Evolutionary conservation across 1,140 invertebrate species (phyloP).

Genomic region (Cataglyphis hispanica): DNA sequence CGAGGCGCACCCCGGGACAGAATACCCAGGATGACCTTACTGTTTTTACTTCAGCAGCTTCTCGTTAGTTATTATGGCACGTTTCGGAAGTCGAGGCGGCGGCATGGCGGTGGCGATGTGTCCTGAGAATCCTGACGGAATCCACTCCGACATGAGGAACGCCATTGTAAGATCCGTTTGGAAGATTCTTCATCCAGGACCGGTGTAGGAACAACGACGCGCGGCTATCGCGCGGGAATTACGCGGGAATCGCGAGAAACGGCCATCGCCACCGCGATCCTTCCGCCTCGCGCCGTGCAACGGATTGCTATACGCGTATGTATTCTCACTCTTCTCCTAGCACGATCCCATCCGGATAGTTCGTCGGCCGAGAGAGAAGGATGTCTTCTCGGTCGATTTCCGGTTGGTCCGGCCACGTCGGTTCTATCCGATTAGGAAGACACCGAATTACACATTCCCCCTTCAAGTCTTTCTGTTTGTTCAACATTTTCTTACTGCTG

Average conservation of each 20-base stretch:
- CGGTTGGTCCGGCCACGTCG: slow-evolving; percentile 32
- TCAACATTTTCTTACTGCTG: slow-evolving; percentile 80
- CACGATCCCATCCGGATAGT: slow-evolving; percentile 29
- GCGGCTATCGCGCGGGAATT: slow-evolving; percentile 12
- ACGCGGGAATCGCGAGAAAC: slow-evolving; percentile 48
- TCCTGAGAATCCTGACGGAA: slow-evolving; percentile 62
- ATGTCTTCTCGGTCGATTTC: background rate
- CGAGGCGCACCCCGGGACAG: background rate
- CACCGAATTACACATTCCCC: background rate
- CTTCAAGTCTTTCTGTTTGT: background rate
- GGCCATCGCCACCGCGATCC: slow-evolving; percentile 61
- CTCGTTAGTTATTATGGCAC: slow-evolving; percentile 83
- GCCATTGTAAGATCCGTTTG: slow-evolving; percentile 39
- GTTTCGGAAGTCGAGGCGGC: slow-evolving; percentile 76
- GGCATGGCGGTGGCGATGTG: slow-evolving; percentile 65
- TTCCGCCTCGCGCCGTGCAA: slow-evolving; percentile 69
- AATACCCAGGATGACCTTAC: slow-evolving; percentile 36
- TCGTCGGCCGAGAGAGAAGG: slow-evolving; percentile 5
- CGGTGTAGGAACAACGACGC: slow-evolving; percentile 71
- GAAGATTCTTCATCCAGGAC: slow-evolving; percentile 65
- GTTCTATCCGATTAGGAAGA: slow-evolving; percentile 19
- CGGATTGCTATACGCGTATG: slow-evolving; percentile 70
- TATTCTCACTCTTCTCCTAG: slow-evolving; percentile 33
- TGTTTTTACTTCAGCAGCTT: slow-evolving; percentile 57
- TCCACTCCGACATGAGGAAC: slow-evolving; percentile 27